Evolutionary conservation across 2,888 invertebrate genomes (phyloP).

Genomic region (Amitus sp.): DNA sequence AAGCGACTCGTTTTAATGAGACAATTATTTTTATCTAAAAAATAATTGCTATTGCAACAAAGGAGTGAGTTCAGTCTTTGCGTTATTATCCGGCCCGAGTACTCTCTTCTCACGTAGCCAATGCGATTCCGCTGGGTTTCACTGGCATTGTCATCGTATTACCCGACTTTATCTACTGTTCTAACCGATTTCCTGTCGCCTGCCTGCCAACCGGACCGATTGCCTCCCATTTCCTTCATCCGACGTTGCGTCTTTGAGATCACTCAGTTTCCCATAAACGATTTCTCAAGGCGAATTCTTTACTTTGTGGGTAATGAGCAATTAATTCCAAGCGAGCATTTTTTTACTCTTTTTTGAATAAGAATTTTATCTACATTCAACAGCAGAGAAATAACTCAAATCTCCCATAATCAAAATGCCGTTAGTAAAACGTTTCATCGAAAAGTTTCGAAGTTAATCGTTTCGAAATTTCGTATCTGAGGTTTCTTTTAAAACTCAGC

Average conservation of each 20-base stretch:
- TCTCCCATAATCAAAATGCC: too few relatives aligned
- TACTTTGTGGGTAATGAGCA: too few relatives aligned
- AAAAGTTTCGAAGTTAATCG: too few relatives aligned
- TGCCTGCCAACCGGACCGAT: conserved; percentile 19
- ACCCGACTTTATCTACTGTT: conserved; percentile 25
- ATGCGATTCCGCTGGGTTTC: conserved; percentile 5
- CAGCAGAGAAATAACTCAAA: too few relatives aligned
- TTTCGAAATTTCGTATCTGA: too few relatives aligned
- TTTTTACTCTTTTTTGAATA: too few relatives aligned
- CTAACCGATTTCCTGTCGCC: conserved; percentile 22
- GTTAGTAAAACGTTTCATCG: too few relatives aligned
- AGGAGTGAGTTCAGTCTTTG: conserved; percentile 5
- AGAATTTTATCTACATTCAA: too few relatives aligned
- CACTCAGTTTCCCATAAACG: conserved; percentile 3
- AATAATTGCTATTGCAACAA: conserved; percentile 7
- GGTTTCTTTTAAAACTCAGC: too few relatives aligned
- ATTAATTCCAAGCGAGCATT: too few relatives aligned
- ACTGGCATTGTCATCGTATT: conserved; percentile 20
- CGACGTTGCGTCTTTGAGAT: conserved; percentile 6
- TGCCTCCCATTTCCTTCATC: conserved; percentile 20
- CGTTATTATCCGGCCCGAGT: conserved; percentile 4
- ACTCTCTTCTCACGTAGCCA: conserved; percentile 4
- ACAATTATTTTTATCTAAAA: conserved; percentile 8
- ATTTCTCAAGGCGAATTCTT: background rate
- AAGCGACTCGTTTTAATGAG: background rate